Evolutionary conservation across 2,888 invertebrate species (phyloP), one percentile per base, ranked within the genome.

Genomic region (Choristoneura rosaceana): DNA sequence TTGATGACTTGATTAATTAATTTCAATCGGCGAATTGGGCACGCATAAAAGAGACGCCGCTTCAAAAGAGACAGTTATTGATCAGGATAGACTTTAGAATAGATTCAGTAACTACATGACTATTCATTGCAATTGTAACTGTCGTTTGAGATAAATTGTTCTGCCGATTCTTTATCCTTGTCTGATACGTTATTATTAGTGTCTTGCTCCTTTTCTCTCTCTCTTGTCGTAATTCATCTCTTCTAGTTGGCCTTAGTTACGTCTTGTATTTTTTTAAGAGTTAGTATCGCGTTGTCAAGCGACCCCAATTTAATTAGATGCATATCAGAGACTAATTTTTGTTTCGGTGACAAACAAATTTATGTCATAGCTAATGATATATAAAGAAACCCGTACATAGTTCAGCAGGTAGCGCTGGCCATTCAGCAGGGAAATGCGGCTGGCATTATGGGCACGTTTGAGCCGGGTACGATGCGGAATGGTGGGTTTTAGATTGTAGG

Each of bases 1-100:
- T 55, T 55, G 25, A 55, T 55, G 25, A 55, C 25, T 55, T 12
- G 25, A 55, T 55, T 25, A 55, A 55, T 55, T 55, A 25, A 55
- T 25, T 55, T 55, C 55, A 55, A 55, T 55, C 25, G 55, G 25
- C 12, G 7, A 25, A 25, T 55, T 9, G 12, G 55, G 25, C 25
- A 25, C 25, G 55, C 25, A 55, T 25, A 55, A 55, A 55, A 12
- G 25, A 0, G 12, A n/a, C 17, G 0, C n/a, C 47, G 25, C 55
- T 25, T 55, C 25, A 55, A 55, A 52, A 25, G 55, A 55, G 17
- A 17, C 55, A 8, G 52, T 15, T 25, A 55, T 55, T 55, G 55
- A 17, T 55, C 12, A 25, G 25, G 25, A 3, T 10, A 55, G 9
- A 15, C 50, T 3, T 47, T 9, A 15, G 9, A 52, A 52, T 5